Evolutionary conservation across 2,888 invertebrate genomes (phyloP).

Genomic region (Andricus quercusramuli): DNA sequence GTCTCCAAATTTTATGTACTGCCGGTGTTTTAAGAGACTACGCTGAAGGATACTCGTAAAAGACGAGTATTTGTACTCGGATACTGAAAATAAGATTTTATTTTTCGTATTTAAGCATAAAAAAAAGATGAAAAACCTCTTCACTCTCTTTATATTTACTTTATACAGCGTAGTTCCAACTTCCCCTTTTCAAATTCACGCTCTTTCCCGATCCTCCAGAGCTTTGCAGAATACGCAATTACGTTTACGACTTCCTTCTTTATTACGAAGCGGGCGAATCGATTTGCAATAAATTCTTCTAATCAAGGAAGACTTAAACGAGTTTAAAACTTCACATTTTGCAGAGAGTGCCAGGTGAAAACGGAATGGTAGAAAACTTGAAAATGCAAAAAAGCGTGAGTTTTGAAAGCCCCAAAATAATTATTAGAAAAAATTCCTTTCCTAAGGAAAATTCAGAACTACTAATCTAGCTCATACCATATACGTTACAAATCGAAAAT

Average conservation of each 20-base stretch:
- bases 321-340: background rate
- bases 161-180: background rate
- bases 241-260: constrained; percentile 36
- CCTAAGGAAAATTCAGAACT: too few species aligned
- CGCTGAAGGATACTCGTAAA: background rate
- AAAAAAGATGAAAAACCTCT: background rate
- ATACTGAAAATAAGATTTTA: background rate
- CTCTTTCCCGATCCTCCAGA: background rate
- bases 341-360: background rate
- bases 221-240: constrained; percentile 24
- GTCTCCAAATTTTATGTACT: constrained; percentile 15
- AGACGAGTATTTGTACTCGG: background rate
- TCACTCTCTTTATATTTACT: constrained; percentile 5
- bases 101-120: background rate
- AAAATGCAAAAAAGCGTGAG: too few species aligned
- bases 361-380: too few species aligned
- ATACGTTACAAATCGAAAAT: too few species aligned
- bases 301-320: background rate
- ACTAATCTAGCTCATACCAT: too few species aligned
- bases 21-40: constrained; percentile 14
- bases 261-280: constrained; percentile 20
- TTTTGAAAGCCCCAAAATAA: too few species aligned
- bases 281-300: constrained; percentile 21
- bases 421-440: too few species aligned
- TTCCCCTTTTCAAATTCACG: constrained; percentile 54